Conservation (phyloP, 1,140 invertebrate genomes). For the Thaumetopoea pityocampa region DNA sequence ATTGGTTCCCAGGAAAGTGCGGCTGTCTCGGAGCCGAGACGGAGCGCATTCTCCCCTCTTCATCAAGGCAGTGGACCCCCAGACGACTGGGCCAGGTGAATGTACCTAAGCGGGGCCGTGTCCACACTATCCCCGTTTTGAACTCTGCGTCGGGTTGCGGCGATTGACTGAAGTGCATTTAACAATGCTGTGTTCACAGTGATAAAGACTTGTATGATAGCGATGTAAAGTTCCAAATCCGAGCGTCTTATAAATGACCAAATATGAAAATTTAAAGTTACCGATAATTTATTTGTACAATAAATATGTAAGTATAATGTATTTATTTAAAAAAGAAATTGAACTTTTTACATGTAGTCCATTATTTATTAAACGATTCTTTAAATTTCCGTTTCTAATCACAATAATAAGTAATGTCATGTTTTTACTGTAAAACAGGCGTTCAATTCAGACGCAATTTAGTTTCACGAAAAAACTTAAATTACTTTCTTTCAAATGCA, state of each 20-base stretch:
- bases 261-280: too few species aligned
- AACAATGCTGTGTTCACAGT: constrained; percentile 17
- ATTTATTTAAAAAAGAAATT: too few species aligned
- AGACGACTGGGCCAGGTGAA: constrained; percentile 76
- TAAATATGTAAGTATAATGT: too few species aligned
- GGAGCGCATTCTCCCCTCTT: constrained; percentile 70
- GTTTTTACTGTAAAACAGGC: too few species aligned
- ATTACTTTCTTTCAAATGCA: constrained; percentile 7
- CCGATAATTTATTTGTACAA: too few species aligned
- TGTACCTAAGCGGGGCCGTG: constrained; percentile 43
- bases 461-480: constrained; percentile 5
- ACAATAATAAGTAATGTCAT: too few species aligned
- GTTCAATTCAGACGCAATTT: background rate
- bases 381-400: too few species aligned
- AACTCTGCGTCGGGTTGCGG: constrained; percentile 30
- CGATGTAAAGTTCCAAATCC: constrained; percentile 5
- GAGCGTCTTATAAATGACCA: too few species aligned
- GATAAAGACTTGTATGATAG: constrained; percentile 6
- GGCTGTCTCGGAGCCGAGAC: constrained; percentile 38
- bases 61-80: constrained; percentile 50
- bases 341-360: too few species aligned
- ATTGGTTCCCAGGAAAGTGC: constrained; percentile 54
- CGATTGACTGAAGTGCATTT: constrained; percentile 17
- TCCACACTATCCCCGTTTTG: constrained; percentile 35
- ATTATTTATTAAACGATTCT: too few species aligned